Percentiles rank a stretch among this genome's conserved stretches.
Evolutionary conservation across 2,888 invertebrate species (phyloP).

Genomic region (Andrena minutula): DNA sequence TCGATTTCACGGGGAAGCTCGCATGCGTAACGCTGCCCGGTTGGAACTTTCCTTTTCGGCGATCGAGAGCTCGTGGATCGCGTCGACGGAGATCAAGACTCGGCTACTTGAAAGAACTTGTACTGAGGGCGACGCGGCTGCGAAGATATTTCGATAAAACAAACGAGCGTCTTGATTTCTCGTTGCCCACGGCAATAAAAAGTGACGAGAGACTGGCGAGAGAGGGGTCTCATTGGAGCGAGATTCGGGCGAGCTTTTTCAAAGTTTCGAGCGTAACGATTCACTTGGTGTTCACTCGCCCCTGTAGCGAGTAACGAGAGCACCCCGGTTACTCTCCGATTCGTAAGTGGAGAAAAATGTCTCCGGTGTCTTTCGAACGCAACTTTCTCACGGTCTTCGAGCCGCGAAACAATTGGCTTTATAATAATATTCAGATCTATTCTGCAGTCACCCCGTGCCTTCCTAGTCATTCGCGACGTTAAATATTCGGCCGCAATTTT

Average conservation of each 20-base stretch:
- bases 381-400: neutral
- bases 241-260: neutral
- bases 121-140: conserved; percentile 30
- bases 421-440: neutral
- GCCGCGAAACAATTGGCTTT: neutral
- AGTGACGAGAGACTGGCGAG: conserved; percentile 46
- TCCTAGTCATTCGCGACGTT: neutral
- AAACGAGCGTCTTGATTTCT: conserved; percentile 42
- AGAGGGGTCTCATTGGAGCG: neutral
- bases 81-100: conserved; percentile 24
- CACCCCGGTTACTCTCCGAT: neutral
- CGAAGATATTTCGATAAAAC: conserved; percentile 43
- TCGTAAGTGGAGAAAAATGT: too few species aligned
- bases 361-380: neutral
- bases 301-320: neutral
- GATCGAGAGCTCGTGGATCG: conserved; percentile 33
- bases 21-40: conserved; percentile 33
- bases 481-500: neutral
- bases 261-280: neutral
- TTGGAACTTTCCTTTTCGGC: conserved; percentile 1
- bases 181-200: conserved; percentile 60
- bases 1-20: conserved; percentile 20
- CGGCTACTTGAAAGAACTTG: conserved; percentile 35
- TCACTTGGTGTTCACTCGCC: neutral
- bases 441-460: too few species aligned